Conservation (phyloP, 2,888 invertebrate genomes). For the Flabesymbios commensalis region DNA sequence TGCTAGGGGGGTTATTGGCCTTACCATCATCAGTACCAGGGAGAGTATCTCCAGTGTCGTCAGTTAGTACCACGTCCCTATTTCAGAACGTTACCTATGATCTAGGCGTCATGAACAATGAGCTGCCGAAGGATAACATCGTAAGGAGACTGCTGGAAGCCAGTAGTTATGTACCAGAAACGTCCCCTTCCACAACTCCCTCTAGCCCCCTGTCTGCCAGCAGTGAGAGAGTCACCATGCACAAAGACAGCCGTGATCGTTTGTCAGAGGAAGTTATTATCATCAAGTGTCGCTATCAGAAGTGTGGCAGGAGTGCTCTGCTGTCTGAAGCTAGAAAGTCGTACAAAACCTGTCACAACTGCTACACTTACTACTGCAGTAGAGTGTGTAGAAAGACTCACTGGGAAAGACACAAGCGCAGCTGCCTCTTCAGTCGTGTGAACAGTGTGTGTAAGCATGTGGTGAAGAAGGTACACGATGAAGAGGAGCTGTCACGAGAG, state of each 20-base stretch:
- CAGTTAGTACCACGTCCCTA: too few relatives aligned
- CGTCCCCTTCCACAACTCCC: neutral
- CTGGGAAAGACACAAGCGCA: slow-evolving; percentile 86
- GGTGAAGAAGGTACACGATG: slow-evolving; percentile 62
- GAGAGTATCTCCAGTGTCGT: too few relatives aligned
- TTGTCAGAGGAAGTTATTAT: slow-evolving; percentile 15
- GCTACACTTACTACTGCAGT: slow-evolving; percentile 92
- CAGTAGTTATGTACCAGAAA: neutral
- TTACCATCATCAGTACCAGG: too few relatives aligned
- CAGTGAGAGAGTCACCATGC: neutral
- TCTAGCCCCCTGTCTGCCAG: neutral
- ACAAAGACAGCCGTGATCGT: neutral
- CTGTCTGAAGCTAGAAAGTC: slow-evolving; percentile 77
- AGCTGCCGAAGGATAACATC: neutral
- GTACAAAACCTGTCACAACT: slow-evolving; percentile 93
- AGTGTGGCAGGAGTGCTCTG: slow-evolving; percentile 50
- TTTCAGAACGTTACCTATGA: too few relatives aligned
- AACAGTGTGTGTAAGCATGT: slow-evolving; percentile 80
- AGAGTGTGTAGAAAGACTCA: slow-evolving; percentile 86
- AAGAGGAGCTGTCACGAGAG: slow-evolving; percentile 65
- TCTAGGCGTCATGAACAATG: too few relatives aligned
- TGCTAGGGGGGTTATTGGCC: too few relatives aligned
- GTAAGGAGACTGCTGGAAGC: neutral
- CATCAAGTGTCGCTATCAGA: slow-evolving; percentile 48
- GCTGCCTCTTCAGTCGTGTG: slow-evolving; percentile 87